Conservation (phyloP, 2,797 vertebrate species). For the Sparus aurata region DNA sequence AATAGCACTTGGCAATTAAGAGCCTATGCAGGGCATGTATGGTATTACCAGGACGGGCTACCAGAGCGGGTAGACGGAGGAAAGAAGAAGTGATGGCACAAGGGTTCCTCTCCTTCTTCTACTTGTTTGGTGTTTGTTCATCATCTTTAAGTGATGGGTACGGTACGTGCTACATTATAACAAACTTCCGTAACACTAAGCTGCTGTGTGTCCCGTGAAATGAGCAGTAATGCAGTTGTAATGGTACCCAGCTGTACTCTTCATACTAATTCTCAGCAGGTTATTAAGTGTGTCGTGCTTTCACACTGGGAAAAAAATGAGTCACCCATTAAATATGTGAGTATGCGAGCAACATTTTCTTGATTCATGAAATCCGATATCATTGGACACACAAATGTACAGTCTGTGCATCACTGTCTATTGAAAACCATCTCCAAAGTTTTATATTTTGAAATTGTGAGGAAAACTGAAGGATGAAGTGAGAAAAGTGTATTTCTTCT, state of each 20-base stretch:
- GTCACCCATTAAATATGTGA: background rate
- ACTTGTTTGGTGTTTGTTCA: background rate
- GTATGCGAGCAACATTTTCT: background rate
- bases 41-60: slow-evolving; percentile 76
- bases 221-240: background rate
- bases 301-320: background rate
- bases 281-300: background rate
- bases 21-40: slow-evolving; percentile 77
- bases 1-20: slow-evolving; percentile 78
- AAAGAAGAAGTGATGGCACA: background rate
- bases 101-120: background rate
- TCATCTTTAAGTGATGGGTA: background rate
- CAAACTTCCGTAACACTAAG: background rate
- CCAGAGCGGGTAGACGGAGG: slow-evolving; percentile 37
- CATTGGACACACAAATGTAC: background rate
- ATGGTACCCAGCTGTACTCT: background rate
- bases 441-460: background rate
- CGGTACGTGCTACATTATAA: background rate
- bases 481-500: background rate
- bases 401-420: background rate
- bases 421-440: background rate
- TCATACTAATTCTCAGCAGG: background rate
- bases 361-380: background rate
- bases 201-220: background rate
- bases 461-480: background rate